Base-by-base conservation (phyloP, 2,888 invertebrate genomes). In the Eristalis tenax region DNA sequence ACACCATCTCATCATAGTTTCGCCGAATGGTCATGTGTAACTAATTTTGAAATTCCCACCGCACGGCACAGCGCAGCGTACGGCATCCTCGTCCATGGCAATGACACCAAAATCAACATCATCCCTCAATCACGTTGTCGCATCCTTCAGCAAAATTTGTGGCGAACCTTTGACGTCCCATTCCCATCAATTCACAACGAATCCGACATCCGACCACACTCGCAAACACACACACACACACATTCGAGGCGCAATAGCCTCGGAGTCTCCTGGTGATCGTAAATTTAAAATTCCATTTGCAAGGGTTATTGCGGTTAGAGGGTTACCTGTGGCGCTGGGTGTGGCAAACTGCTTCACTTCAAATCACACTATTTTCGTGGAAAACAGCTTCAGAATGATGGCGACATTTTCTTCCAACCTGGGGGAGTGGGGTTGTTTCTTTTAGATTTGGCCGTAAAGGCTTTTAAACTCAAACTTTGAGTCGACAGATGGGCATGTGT, bases 221-320 rank as follows among this genome's bases (percentile, higher is more conserved):
- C 26, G 26, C 26, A 2, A 15, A 40, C 40, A 43, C 43, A n/a
- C n/a, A 2, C 40, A 40, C 40, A 43, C 43, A n/a, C n/a, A 43
- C n/a, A n/a, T 4, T 1, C n/a, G 8, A 4, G 43, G 43, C n/a
- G 43, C 43, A 50, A 50, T 50, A n/a, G 57, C 22, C 76, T 63
- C 65, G 50, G 86, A 8, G 32, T 83, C 86, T 87, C 86, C 23
- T 66, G 78, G 70, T 83, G 83, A 79, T 87, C 86, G 83, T 87
- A 83, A 87, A 87, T 87, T 87, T 83, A 87, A 87, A 87, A 87
- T 87, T 87, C 86, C 86, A 87, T 87, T 87, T 87, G 83, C 79
- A 79, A 32, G 78, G 73, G 83, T 83, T 87, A 87, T 87, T 87
- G 86, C 66, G 83, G 86, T 87, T 87, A 87, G 26, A 26, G 83